Percentiles rank a stretch among this genome's conserved stretches.
Conservation (phyloP, 1,140 invertebrate genomes). For the Diachasmimorpha longicaudata region DNA sequence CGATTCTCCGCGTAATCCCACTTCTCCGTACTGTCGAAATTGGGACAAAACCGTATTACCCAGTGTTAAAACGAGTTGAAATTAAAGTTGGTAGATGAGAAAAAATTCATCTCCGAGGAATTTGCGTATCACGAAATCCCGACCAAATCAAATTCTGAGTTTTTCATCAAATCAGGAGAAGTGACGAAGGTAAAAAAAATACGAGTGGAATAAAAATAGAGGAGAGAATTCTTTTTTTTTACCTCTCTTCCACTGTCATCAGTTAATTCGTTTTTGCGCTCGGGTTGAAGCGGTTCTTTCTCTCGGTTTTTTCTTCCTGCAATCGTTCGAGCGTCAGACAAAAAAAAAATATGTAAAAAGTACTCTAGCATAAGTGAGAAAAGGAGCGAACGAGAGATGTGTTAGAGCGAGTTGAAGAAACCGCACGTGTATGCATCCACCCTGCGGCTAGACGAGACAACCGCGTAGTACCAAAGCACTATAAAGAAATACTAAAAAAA, state of each 20-base stretch:
- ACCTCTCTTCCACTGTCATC: neutral
- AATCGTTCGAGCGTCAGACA: slow-evolving; percentile 8
- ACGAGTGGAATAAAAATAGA: neutral
- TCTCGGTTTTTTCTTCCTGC: neutral
- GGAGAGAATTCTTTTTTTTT: neutral
- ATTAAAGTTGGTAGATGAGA: slow-evolving; percentile 11
- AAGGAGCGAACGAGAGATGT: neutral
- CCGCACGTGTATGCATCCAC: neutral
- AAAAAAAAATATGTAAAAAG: slow-evolving; percentile 12
- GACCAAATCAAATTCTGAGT: slow-evolving; percentile 14
- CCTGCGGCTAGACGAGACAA: slow-evolving; percentile 14
- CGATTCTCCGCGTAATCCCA: neutral
- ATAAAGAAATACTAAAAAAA: slow-evolving; percentile 33
- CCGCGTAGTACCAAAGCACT: slow-evolving; percentile 36
- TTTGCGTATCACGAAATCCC: slow-evolving; percentile 25
- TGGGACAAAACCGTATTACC: slow-evolving; percentile 17
- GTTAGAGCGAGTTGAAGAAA: slow-evolving; percentile 8
- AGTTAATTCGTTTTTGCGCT: slow-evolving; percentile 1
- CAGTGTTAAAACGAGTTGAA: neutral
- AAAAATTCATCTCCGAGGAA: slow-evolving; percentile 31
- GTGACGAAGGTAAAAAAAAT: neutral
- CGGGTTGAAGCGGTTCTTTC: neutral
- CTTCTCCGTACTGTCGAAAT: neutral
- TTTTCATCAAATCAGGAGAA: neutral
- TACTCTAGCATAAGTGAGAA: neutral